phyloP scores from a whole-genome alignment of 2,888 invertebrate species.

The Acanthacorydalis orientalis region DNA sequence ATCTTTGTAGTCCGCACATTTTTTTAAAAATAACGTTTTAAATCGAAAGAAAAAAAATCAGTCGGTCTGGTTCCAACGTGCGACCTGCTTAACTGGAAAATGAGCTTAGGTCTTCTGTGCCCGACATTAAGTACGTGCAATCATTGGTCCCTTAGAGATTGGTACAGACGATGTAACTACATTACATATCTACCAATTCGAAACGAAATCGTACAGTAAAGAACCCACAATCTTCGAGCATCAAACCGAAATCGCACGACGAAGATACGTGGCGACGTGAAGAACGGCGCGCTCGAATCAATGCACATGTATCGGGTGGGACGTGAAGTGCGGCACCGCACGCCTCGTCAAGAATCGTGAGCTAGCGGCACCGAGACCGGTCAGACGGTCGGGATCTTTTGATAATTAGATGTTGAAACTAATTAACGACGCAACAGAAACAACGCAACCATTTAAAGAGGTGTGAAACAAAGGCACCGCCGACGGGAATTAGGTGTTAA shows the following conservation, averaged over 20 bases:
- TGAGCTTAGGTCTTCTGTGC: no score
- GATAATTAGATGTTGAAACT: constrained; percentile 35
- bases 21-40: no score
- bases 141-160: no score
- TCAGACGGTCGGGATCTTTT: neutral
- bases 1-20: no score
- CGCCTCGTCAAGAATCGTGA: no score
- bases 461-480: constrained; percentile 30
- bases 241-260: neutral
- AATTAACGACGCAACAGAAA: constrained; percentile 24
- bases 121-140: no score
- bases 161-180: no score
- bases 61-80: no score
- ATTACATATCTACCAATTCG: no score
- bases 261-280: neutral
- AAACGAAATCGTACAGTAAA: neutral
- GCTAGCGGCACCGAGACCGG: neutral
- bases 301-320: neutral
- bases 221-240: neutral
- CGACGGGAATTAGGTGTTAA: neutral
- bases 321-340: no score
- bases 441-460: constrained; percentile 23
- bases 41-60: no score
- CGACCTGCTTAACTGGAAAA: no score
- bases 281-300: neutral